phyloP scores from a whole-genome alignment of 2,113 vertebrate species.

The Gallinago paraguaiae region DNA sequence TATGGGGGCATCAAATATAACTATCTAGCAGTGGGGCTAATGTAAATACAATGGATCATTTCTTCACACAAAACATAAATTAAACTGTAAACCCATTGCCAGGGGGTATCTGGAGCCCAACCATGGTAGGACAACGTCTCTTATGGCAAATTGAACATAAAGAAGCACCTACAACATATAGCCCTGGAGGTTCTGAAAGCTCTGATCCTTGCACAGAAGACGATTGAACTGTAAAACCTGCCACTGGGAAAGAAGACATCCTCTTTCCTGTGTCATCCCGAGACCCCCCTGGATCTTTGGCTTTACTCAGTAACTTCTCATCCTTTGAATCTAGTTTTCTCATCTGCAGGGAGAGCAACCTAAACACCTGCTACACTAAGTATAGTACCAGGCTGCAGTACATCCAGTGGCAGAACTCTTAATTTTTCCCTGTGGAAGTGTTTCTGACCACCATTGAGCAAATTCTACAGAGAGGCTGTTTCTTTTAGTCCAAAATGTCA shows the following conservation, averaged over 20 bases:
- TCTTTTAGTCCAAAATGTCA: not conserved
- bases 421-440: not conserved
- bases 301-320: not conserved
- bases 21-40: not conserved
- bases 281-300: not conserved
- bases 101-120: not conserved
- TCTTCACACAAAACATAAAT: not conserved
- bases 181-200: not conserved
- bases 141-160: not conserved
- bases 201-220: not conserved
- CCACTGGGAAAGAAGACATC: not conserved
- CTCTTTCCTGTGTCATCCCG: not conserved
- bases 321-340: not conserved
- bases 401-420: not conserved
- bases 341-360: not conserved
- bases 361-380: not conserved
- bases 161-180: not conserved
- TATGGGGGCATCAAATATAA: not conserved
- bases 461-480: not conserved
- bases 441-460: not conserved
- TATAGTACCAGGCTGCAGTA: not conserved
- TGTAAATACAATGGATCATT: not conserved
- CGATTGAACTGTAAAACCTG: not conserved
- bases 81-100: not conserved
- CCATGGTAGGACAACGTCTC: not conserved